phyloP scores from a whole-genome alignment of 1,140 invertebrate species.

The Drosophila nannoptera region DNA sequence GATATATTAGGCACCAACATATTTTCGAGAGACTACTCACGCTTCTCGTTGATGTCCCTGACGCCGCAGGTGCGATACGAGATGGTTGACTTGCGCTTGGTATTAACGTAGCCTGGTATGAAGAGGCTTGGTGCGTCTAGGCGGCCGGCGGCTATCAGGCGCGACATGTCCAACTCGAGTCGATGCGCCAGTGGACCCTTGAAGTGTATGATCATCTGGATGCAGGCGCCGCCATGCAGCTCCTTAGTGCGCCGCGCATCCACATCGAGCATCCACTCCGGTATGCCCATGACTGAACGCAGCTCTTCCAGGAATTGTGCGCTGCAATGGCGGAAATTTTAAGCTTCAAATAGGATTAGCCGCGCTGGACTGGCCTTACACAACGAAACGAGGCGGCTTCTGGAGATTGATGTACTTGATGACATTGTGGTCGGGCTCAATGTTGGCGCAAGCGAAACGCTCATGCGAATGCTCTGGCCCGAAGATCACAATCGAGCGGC shows the following conservation, averaged over 20 bases:
- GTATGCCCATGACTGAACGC: slow-evolving; percentile 89
- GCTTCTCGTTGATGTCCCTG: slow-evolving; percentile 85
- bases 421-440: slow-evolving; percentile 93
- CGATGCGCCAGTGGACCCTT: slow-evolving; percentile 88
- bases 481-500: slow-evolving; percentile 92
- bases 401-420: slow-evolving; percentile 93
- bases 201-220: slow-evolving; percentile 94
- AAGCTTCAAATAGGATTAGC: neutral
- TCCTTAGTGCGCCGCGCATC: slow-evolving; percentile 89
- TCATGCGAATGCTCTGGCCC: slow-evolving; percentile 85
- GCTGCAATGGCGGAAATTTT: slow-evolving; percentile 79
- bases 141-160: slow-evolving; percentile 86
- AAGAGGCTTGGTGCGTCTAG: slow-evolving; percentile 87
- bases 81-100: slow-evolving; percentile 85
- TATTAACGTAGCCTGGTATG: slow-evolving; percentile 87
- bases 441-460: slow-evolving; percentile 93
- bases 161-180: slow-evolving; percentile 86
- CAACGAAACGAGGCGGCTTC: slow-evolving; percentile 91
- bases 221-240: slow-evolving; percentile 88
- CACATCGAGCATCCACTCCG: slow-evolving; percentile 93
- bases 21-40: slow-evolving; percentile 30
- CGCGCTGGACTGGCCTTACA: slow-evolving; percentile 82
- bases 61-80: slow-evolving; percentile 87
- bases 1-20: neutral
- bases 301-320: slow-evolving; percentile 92